phyloP scores from a whole-genome alignment of 2,888 invertebrate species.

The Drosophila anomalata region DNA sequence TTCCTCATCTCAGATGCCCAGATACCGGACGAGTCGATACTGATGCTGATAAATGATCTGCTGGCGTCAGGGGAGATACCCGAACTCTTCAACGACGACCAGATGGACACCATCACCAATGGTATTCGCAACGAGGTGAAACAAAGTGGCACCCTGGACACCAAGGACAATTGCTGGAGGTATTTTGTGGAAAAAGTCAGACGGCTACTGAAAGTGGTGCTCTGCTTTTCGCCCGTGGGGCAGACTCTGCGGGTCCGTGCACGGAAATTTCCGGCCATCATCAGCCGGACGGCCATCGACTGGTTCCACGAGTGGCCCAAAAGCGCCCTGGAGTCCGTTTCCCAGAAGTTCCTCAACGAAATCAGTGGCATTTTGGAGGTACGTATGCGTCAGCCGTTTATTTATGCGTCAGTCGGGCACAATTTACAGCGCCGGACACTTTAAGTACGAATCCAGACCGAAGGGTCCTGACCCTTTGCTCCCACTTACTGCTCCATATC shows the following conservation, averaged over 20 bases:
- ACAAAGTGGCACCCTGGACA: conserved; percentile 92
- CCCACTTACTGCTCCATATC: conserved; percentile 6
- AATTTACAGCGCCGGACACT: conserved; percentile 56
- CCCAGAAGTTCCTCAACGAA: conserved; percentile 91
- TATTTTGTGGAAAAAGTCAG: conserved; percentile 96
- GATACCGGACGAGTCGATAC: conserved; percentile 94
- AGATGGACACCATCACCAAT: conserved; percentile 93
- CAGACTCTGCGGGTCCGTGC: conserved; percentile 93
- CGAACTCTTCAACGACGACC: conserved; percentile 95
- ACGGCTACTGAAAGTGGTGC: conserved; percentile 90
- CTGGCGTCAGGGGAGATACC: conserved; percentile 97
- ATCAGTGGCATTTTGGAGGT: conserved; percentile 89
- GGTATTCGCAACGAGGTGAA: conserved; percentile 92
- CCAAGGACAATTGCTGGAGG: conserved; percentile 97
- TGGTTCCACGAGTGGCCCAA: conserved; percentile 99
- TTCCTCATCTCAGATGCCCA: conserved; percentile 98
- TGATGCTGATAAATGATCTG: conserved; percentile 96
- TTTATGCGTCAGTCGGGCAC: conserved; percentile 44
- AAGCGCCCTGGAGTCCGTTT: conserved; percentile 95
- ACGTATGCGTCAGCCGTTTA: conserved; percentile 22
- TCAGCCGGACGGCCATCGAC: conserved; percentile 96
- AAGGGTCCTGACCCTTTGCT: conserved; percentile 10
- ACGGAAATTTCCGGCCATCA: conserved; percentile 96
- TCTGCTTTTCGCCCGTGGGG: conserved; percentile 99
- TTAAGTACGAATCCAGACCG: conserved; percentile 30